Evolutionary conservation across 2,113 vertebrate species (phyloP).

Genomic region (Ivindomyrus marchei): DNA sequence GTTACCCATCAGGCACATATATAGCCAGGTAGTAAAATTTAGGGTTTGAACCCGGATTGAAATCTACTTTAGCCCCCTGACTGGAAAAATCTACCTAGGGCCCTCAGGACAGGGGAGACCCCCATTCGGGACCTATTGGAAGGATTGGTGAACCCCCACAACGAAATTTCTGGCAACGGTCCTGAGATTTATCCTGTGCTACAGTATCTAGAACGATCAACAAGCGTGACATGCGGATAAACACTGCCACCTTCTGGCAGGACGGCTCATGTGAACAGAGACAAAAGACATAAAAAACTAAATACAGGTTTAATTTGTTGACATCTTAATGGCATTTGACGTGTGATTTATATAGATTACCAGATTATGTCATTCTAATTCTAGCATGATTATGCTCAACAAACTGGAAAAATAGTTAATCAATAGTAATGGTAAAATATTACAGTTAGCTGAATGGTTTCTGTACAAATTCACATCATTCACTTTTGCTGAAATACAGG

Average conservation of each 20-base stretch:
- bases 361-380: conserved; percentile 18
- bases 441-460: not conserved
- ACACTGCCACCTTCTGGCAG: not conserved
- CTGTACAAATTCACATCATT: not conserved
- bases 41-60: not conserved
- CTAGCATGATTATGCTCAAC: conserved; percentile 8
- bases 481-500: not conserved
- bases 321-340: conserved; percentile 15
- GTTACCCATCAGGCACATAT: not conserved
- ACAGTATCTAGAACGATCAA: not conserved
- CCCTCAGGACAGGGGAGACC: not conserved
- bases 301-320: conserved; percentile 32
- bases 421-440: not conserved
- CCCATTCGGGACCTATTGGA: not conserved
- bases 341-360: not conserved
- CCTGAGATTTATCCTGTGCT: not conserved
- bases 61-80: not conserved
- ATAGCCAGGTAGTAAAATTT: not conserved
- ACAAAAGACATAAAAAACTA: conserved; percentile 25
- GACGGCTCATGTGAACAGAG: not conserved
- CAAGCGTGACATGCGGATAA: not conserved
- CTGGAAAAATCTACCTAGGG: not conserved
- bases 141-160: not conserved
- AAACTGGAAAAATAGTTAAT: conserved; percentile 5
- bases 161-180: not conserved